These are phyloP conservation scores for Zosterops japonicus DNA, from an alignment of 2,113 vertebrate genomes.

Conservation along the genomic window DNA sequence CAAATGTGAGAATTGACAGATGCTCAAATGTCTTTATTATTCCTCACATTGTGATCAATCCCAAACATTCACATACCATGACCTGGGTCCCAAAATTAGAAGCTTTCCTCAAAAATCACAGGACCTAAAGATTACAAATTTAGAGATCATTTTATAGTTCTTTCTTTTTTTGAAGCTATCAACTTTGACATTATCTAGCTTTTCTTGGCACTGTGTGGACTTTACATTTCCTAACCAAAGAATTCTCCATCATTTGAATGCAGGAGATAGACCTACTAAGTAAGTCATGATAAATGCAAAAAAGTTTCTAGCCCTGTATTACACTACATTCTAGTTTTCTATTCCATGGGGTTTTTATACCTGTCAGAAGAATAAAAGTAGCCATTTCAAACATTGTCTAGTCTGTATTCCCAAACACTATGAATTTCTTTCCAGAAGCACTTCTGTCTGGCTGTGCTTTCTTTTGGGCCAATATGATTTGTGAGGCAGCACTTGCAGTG, in stretches of 20 bases:
- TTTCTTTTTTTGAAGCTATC: not conserved
- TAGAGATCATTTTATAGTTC: not conserved
- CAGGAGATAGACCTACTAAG: not conserved
- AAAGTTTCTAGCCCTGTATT: not conserved
- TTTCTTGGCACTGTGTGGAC: not conserved
- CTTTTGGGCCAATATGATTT: not conserved
- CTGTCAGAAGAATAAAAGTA: not conserved
- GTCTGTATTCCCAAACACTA: not conserved
- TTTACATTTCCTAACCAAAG: not conserved
- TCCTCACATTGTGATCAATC: not conserved
- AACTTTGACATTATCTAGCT: not conserved
- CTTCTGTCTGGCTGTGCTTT: not conserved
- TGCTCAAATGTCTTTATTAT: not conserved
- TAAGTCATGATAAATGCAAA: not conserved
- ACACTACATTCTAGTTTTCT: not conserved
- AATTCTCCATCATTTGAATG: not conserved
- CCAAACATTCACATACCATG: not conserved
- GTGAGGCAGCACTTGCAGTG: not conserved
- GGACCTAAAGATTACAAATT: not conserved
- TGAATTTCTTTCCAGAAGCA: not conserved
- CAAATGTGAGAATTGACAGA: not conserved
- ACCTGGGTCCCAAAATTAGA: not conserved
- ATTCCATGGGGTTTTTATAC: not conserved
- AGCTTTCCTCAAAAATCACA: not conserved
- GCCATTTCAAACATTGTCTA: not conserved